phyloP scores from a whole-genome alignment of 2,113 vertebrate species.

The Mungos mungo region DNA sequence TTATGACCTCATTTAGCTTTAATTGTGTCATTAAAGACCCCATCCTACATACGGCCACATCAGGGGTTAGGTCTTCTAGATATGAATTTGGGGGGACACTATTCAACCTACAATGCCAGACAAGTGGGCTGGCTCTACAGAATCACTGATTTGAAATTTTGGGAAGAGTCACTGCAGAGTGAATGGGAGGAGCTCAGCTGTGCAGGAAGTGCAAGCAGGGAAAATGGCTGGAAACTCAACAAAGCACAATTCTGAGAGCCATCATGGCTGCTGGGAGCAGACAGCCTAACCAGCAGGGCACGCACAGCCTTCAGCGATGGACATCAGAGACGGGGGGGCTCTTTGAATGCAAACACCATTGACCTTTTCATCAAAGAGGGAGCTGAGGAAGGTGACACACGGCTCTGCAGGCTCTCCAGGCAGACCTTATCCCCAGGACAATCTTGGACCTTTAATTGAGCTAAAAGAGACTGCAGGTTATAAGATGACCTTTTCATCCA shows the following conservation, averaged over 20 bases:
- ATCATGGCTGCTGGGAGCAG: neutral
- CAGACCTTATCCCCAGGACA: neutral
- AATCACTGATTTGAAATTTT: neutral
- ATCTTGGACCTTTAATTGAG: neutral
- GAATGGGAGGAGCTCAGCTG: neutral
- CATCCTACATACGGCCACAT: neutral
- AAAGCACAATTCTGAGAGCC: neutral
- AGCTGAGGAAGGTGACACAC: rapidly evolving
- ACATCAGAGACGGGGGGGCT: neutral
- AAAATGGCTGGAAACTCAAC: neutral
- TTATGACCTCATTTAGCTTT: neutral
- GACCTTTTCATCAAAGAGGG: constrained; percentile 37
- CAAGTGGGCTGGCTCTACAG: neutral
- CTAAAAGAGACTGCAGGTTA: neutral
- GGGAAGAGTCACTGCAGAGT: neutral
- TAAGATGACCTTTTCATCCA: constrained; percentile 32
- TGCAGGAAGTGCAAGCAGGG: too few relatives aligned
- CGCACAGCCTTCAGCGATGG: rapidly evolving
- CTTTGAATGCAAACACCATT: neutral
- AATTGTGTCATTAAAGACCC: neutral
- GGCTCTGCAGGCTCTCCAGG: neutral
- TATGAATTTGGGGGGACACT: too few relatives aligned
- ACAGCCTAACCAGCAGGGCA: neutral
- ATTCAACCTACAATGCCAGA: rapidly evolving
- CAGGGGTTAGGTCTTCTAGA: too few relatives aligned